Percentiles rank a stretch among this genome's conserved stretches.
These are phyloP conservation scores for Micrasema minimum DNA, from an alignment of 1,140 invertebrate species.

Conservation along the genomic window DNA sequence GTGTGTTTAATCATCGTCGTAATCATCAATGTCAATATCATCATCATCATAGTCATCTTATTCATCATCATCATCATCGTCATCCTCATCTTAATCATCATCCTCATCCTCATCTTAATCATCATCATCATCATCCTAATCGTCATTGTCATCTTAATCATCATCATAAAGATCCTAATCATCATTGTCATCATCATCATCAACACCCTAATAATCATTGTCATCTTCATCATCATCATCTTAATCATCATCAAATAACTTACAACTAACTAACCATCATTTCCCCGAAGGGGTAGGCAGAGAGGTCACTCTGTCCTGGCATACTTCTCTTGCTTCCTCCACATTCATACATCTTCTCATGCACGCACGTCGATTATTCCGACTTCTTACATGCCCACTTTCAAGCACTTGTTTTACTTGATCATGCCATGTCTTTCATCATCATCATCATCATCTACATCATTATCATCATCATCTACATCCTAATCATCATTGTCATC, in stretches of 20 bases:
- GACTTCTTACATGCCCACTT: no score
- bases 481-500: no score
- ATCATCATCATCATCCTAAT: slow-evolving; percentile 1
- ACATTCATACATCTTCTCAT: no score
- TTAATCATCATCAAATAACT: neutral
- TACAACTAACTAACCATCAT: no score
- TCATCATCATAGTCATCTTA: neutral
- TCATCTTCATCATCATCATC: slow-evolving; percentile 1
- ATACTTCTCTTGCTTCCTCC: no score
- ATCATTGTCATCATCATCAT: slow-evolving; percentile 1
- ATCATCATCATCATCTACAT: no score
- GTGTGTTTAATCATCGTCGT: neutral
- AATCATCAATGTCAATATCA: neutral
- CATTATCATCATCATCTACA: no score
- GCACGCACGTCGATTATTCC: no score
- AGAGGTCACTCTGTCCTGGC: no score
- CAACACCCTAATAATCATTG: neutral
- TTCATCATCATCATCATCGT: neutral
- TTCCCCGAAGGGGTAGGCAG: no score
- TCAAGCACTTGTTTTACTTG: no score
- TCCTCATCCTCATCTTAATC: neutral
- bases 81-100: neutral
- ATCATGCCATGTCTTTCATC: no score
- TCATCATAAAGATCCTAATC: neutral
- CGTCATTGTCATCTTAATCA: neutral